phyloP scores from a whole-genome alignment of 2,888 invertebrate genomes.

The Lasius fuliginosus region DNA sequence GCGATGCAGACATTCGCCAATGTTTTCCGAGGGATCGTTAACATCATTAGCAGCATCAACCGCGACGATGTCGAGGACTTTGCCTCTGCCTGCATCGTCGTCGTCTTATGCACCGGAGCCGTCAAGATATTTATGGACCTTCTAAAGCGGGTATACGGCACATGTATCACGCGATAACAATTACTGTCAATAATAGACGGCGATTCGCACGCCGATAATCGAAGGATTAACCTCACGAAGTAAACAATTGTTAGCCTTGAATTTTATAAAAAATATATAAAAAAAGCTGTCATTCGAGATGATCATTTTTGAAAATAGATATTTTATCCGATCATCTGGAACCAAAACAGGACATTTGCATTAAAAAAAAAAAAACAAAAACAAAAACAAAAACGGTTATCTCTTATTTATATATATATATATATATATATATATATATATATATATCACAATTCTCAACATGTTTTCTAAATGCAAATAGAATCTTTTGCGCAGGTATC shows the following conservation, averaged over 20 bases:
- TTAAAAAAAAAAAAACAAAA: not conserved
- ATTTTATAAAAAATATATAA: not conserved
- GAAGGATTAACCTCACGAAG: not conserved
- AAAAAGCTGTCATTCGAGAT: not conserved
- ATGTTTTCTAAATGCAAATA: not conserved
- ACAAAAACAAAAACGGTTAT: not conserved
- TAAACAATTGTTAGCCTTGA: slow-evolving; percentile 14
- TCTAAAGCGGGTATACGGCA: slow-evolving; percentile 70
- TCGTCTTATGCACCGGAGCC: slow-evolving; percentile 78
- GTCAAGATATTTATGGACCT: slow-evolving; percentile 73
- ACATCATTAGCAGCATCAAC: slow-evolving; percentile 76
- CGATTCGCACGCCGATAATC: not conserved
- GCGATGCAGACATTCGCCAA: slow-evolving; percentile 81
- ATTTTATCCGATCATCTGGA: not conserved
- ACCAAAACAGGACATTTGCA: not conserved
- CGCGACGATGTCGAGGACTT: slow-evolving; percentile 82
- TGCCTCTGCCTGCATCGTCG: slow-evolving; percentile 79
- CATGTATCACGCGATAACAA: slow-evolving; percentile 2
- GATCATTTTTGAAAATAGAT: not conserved
- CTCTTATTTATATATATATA: not conserved
- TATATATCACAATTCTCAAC: not conserved
- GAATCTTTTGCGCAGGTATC: not conserved
- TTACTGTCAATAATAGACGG: not conserved
- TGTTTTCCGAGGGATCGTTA: slow-evolving; percentile 79
- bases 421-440: too few relatives aligned